Evolutionary conservation across 2,113 vertebrate genomes (phyloP).

Genomic region (Misgurnus mizolepis): DNA sequence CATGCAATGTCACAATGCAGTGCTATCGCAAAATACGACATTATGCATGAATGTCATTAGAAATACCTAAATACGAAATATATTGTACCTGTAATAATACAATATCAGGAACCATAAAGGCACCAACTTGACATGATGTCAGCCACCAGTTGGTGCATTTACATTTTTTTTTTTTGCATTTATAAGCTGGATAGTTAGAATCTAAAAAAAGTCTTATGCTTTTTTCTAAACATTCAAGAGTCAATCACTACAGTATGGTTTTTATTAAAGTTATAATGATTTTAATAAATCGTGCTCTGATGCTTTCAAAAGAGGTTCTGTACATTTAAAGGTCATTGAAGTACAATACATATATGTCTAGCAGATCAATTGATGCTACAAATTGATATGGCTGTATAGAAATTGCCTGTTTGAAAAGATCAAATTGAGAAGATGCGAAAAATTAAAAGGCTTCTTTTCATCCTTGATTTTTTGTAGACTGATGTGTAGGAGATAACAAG

Average conservation of each 20-base stretch:
- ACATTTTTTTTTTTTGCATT: neutral
- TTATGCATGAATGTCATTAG: too few relatives aligned
- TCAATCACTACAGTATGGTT: neutral
- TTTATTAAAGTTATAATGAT: constrained; percentile 7
- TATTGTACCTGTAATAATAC: neutral
- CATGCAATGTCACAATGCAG: neutral
- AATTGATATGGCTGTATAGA: constrained; percentile 4
- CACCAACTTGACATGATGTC: neutral
- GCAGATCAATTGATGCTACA: constrained; percentile 16
- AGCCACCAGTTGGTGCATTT: neutral
- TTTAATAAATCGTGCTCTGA: constrained; percentile 27
- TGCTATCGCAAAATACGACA: too few relatives aligned
- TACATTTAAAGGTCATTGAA: constrained; percentile 31
- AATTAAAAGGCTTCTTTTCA: constrained; percentile 35
- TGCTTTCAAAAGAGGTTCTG: constrained; percentile 10
- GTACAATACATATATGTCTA: constrained; percentile 15
- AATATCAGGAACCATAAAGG: neutral
- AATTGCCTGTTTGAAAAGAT: constrained; percentile 18
- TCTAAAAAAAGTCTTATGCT: neutral
- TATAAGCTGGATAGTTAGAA: neutral
- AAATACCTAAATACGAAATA: neutral
- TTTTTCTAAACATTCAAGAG: neutral
- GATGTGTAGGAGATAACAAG: constrained; percentile 28
- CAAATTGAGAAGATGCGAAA: neutral
- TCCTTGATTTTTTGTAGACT: constrained; percentile 11